phyloP scores from a whole-genome alignment of 2,113 vertebrate species.

The Chloroceryle aenea region DNA sequence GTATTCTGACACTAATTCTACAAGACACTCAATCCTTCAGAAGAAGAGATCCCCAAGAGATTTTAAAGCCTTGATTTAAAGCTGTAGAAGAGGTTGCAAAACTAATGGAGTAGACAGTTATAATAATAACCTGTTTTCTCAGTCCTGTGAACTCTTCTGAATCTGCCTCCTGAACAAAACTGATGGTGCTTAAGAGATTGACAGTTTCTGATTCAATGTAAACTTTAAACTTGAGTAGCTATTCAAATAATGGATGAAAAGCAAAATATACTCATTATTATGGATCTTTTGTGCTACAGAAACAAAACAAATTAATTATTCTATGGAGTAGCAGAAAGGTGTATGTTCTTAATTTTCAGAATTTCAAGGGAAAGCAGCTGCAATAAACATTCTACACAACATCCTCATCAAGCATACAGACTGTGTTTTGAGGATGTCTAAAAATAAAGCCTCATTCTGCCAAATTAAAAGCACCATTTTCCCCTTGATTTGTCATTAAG shows the following conservation, averaged over 20 bases:
- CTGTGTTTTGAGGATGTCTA: not conserved
- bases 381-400: not conserved
- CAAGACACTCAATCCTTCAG: not conserved
- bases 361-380: not conserved
- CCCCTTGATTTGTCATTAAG: not conserved
- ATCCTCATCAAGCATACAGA: not conserved
- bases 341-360: not conserved
- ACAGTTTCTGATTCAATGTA: not conserved
- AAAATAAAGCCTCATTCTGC: not conserved
- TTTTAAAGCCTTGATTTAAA: not conserved
- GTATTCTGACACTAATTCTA: not conserved
- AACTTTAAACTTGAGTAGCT: not conserved
- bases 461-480: constrained; percentile 9
- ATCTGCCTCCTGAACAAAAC: not conserved
- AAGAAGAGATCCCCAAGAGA: not conserved
- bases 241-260: not conserved
- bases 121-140: not conserved
- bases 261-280: not conserved
- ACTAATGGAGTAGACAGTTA: not conserved
- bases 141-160: not conserved
- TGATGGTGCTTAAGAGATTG: not conserved
- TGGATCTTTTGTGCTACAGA: not conserved
- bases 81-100: not conserved
- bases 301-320: not conserved
- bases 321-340: not conserved